Evolutionary conservation across 2,888 invertebrate genomes (phyloP).

Genomic region (Drosophila crucigera): DNA sequence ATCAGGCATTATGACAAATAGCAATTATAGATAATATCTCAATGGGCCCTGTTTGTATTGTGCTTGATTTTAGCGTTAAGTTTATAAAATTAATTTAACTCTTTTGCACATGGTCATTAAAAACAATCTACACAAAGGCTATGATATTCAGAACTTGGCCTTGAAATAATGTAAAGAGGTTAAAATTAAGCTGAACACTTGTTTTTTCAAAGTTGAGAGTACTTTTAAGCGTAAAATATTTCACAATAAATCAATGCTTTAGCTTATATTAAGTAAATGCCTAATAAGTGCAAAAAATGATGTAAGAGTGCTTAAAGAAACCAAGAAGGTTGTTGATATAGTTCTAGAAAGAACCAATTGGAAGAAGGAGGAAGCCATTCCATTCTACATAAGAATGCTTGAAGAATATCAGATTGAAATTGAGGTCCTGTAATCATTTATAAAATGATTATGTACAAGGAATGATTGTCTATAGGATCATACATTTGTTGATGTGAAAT

Average conservation of each 20-base stretch:
- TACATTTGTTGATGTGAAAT: not conserved
- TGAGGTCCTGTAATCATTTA: not conserved
- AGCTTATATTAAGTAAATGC: not conserved
- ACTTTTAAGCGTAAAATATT: not conserved
- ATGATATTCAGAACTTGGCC: not conserved
- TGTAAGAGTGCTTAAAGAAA: no score
- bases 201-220: not conserved
- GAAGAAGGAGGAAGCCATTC: not conserved
- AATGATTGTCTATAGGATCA: not conserved
- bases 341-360: not conserved
- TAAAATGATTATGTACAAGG: not conserved
- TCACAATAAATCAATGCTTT: not conserved
- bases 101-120: not conserved
- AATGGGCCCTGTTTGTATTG: not conserved
- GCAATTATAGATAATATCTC: slow-evolving; percentile 9
- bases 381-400: not conserved
- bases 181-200: not conserved
- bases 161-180: not conserved
- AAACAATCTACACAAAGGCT: not conserved
- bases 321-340: not conserved
- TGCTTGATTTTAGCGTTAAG: not conserved
- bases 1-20: not conserved
- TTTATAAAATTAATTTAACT: not conserved
- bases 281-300: not conserved
- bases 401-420: not conserved